Conservation (phyloP, 2,797 vertebrate species). For the Heliangelus exortis region DNA sequence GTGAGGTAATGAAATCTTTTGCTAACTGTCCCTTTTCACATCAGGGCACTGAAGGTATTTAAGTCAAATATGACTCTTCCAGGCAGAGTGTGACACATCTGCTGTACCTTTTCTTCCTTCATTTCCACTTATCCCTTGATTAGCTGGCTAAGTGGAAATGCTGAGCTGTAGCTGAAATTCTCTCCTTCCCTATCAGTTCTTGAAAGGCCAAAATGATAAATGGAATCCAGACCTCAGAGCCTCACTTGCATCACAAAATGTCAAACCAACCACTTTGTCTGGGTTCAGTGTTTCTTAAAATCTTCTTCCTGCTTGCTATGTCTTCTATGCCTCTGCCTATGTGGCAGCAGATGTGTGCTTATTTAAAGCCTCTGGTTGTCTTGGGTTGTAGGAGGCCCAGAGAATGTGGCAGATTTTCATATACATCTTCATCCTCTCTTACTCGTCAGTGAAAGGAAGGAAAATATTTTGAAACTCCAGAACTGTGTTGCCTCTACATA, state of each 20-base stretch:
- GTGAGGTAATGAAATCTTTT: conserved; percentile 12
- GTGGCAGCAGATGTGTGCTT: neutral
- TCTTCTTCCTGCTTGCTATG: neutral
- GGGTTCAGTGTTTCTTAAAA: conserved; percentile 5
- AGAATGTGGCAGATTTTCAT: neutral
- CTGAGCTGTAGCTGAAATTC: conserved; percentile 28
- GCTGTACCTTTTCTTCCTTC: conserved; percentile 38
- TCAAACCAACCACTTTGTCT: neutral
- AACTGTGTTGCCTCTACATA: neutral
- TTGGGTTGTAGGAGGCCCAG: neutral
- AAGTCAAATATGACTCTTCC: conserved; percentile 42
- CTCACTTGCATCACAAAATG: conserved; percentile 38
- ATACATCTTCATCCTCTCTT: neutral
- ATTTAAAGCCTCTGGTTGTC: neutral
- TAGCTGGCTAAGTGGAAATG: conserved; percentile 44
- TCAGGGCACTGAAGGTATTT: conserved; percentile 24
- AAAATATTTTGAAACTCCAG: neutral
- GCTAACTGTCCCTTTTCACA: conserved; percentile 25
- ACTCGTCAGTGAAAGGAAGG: neutral
- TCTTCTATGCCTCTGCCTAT: neutral
- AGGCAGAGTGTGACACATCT: conserved; percentile 22
- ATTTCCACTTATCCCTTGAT: conserved; percentile 47
- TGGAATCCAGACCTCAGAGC: conserved; percentile 30
- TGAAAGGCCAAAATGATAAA: conserved; percentile 56
- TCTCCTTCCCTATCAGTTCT: conserved; percentile 25